Evolutionary conservation across 2,797 vertebrate species (phyloP).

Genomic region (Sardinella longiceps): DNA sequence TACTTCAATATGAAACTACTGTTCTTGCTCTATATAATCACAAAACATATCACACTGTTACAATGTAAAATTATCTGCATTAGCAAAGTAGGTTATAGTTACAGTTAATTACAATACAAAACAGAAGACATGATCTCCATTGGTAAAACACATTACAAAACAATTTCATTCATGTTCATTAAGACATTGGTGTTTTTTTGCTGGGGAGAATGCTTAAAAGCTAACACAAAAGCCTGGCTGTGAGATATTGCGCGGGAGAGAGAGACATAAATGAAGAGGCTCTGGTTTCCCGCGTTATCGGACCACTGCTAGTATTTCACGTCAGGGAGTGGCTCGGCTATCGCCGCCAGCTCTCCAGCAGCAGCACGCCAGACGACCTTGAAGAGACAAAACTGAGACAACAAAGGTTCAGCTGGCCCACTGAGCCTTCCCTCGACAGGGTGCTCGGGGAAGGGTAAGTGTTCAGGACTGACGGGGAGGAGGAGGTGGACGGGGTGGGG

Average conservation of each 20-base stretch:
- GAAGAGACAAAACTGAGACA: conserved; percentile 53
- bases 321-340: not conserved
- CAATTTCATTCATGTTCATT: too few relatives aligned
- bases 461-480: conserved; percentile 22
- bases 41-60: not conserved
- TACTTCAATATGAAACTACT: too few relatives aligned
- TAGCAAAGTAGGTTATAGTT: not conserved
- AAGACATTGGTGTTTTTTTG: not conserved
- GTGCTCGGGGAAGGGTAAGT: conserved; percentile 35
- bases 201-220: not conserved
- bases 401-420: conserved; percentile 44
- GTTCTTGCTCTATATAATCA: not conserved
- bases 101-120: not conserved
- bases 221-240: not conserved
- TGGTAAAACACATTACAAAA: not conserved
- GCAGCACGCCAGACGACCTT: conserved; percentile 52
- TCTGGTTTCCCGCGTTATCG: conserved; percentile 49
- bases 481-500: not conserved
- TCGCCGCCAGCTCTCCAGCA: conserved; percentile 2
- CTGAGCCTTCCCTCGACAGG: conserved; percentile 35
- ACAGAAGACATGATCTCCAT: not conserved
- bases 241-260: conserved; percentile 5
- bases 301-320: conserved; percentile 48
- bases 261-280: conserved; percentile 31
- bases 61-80: not conserved